Evolutionary conservation across 2,797 vertebrate species (phyloP).

Genomic region (Trachurus trachurus): DNA sequence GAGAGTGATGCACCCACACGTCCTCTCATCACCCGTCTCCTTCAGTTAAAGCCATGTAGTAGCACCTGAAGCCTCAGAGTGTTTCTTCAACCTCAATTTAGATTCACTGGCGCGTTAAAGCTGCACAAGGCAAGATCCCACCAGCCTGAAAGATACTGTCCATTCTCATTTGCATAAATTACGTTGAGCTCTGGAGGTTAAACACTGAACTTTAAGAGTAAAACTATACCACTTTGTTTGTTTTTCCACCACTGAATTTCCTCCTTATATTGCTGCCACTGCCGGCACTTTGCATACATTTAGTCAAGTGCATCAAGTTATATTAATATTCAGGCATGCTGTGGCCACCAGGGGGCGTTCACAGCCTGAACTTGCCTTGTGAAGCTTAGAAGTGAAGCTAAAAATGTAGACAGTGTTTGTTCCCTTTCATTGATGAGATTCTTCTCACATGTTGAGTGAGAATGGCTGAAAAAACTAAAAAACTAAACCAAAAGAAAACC

Average conservation of each 20-base stretch:
- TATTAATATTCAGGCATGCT: no score
- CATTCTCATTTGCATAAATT: neutral
- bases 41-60: no score
- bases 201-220: no score
- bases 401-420: neutral
- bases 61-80: neutral
- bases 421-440: neutral
- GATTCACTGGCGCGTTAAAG: neutral
- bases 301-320: neutral
- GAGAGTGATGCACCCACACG: no score
- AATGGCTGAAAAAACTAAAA: neutral
- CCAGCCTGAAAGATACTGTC: neutral
- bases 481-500: neutral
- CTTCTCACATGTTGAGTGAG: neutral
- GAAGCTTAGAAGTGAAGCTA: neutral
- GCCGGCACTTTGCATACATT: neutral
- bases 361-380: neutral
- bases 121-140: slow-evolving; percentile 5
- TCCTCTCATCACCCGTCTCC: neutral
- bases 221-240: neutral
- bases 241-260: neutral
- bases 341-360: slow-evolving; percentile 36
- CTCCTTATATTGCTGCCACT: neutral
- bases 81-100: neutral
- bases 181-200: no score